A percentile compares a stretch with the other conserved stretches of the same genome.
Evolutionary conservation across 2,113 vertebrate genomes (phyloP).

Genomic region (Malurus cyaneus): DNA sequence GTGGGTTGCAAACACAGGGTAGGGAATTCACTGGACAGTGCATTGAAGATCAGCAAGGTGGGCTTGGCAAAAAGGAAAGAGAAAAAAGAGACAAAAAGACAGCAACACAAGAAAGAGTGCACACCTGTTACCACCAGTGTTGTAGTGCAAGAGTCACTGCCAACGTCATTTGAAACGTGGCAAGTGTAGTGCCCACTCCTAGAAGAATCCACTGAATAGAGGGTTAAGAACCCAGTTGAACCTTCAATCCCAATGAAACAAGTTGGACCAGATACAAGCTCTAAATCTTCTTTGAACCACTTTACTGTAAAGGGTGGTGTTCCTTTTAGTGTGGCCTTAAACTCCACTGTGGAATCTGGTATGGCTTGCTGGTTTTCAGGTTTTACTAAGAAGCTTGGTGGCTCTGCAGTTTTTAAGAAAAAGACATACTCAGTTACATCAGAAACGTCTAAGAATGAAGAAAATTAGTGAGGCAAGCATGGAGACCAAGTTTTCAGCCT

Average conservation of each 20-base stretch:
- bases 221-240: conserved; percentile 88
- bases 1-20: background rate
- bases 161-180: conserved; percentile 94
- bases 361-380: conserved; percentile 86
- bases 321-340: conserved; percentile 90
- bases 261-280: conserved; percentile 88
- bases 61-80: background rate
- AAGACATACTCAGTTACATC: conserved; percentile 50
- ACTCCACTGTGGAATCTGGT: conserved; percentile 88
- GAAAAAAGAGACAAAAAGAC: background rate
- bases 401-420: conserved; percentile 84
- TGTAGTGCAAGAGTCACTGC: conserved; percentile 89
- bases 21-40: background rate
- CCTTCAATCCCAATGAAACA: conserved; percentile 92
- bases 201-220: conserved; percentile 86
- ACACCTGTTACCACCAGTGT: conserved; percentile 88
- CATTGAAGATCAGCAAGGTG: conserved; percentile 24
- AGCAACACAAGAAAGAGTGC: conserved; percentile 53
- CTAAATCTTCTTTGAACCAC: conserved; percentile 94
- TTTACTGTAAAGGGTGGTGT: conserved; percentile 91
- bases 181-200: conserved; percentile 91
- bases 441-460: conserved; percentile 36
- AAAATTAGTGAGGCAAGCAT: background rate
- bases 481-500: background rate
- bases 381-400: conserved; percentile 89